These are phyloP conservation scores for Gyps fulvus DNA, from an alignment of 2,113 vertebrate species.

Conservation along the genomic window DNA sequence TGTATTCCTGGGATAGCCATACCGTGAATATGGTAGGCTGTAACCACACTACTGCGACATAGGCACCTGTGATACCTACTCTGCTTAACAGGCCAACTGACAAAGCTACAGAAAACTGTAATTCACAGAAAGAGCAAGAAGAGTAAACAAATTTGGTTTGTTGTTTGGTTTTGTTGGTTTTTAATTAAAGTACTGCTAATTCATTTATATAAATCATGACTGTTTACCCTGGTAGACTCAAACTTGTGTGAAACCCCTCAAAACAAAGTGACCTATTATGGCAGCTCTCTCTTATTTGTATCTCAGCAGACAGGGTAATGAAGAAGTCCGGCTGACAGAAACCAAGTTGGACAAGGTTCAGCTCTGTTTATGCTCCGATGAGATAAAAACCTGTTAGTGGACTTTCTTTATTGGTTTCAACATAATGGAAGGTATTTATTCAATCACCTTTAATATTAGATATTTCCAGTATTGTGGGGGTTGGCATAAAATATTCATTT, in stretches of 20 bases:
- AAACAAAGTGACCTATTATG: not conserved
- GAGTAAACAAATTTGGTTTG: not conserved
- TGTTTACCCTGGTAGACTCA: not conserved
- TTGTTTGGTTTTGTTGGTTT: not conserved
- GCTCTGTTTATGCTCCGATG: not conserved
- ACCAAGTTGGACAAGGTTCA: not conserved
- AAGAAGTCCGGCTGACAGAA: not conserved
- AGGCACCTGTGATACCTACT: not conserved
- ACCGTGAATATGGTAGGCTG: not conserved
- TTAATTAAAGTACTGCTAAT: not conserved
- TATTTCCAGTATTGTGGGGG: not conserved
- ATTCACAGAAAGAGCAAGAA: not conserved
- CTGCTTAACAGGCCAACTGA: not conserved
- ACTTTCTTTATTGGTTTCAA: not conserved
- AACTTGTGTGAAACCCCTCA: not conserved
- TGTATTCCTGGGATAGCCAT: accelerated
- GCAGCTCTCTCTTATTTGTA: not conserved
- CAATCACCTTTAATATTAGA: not conserved
- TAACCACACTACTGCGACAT: not conserved
- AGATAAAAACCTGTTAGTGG: not conserved
- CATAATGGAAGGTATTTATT: not conserved
- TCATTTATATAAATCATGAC: not conserved
- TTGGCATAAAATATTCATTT: not conserved
- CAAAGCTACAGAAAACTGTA: not conserved
- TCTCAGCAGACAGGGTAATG: not conserved